These are phyloP conservation scores for Terebella lapidaria DNA, from an alignment of 2,888 invertebrate species.

Conservation along the genomic window DNA sequence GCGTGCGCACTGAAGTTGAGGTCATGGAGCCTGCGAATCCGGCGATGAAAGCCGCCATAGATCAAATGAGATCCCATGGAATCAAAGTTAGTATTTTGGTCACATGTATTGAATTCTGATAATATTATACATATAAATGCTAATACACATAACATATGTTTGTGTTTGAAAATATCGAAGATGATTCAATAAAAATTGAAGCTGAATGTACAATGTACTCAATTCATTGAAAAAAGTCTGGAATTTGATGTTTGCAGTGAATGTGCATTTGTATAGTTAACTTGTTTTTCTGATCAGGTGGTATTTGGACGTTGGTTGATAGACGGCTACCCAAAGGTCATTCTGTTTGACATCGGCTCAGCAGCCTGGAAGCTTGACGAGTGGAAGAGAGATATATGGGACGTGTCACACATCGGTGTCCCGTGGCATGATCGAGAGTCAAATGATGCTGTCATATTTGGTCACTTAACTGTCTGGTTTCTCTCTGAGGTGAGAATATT, in stretches of 20 bases:
- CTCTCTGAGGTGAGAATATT: constrained; percentile 65
- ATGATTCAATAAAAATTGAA: too few species aligned
- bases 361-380: constrained; percentile 93
- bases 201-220: too few species aligned
- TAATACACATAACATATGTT: too few species aligned
- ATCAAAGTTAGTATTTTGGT: constrained; percentile 64
- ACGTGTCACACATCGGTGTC: constrained; percentile 56
- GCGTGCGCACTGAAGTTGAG: constrained; percentile 92
- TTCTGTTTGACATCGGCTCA: constrained; percentile 94
- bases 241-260: too few species aligned
- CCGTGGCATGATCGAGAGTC: constrained; percentile 92
- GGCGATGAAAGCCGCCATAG: constrained; percentile 19
- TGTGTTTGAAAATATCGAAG: too few species aligned
- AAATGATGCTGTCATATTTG: constrained; percentile 94
- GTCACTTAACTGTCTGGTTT: constrained; percentile 90
- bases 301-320: constrained; percentile 98
- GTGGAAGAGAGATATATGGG: constrained; percentile 92
- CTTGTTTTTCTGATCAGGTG: constrained; percentile 60
- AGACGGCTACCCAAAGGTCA: constrained; percentile 97
- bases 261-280: too few species aligned
- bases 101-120: too few species aligned
- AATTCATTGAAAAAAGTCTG: too few species aligned
- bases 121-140: too few species aligned
- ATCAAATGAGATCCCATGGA: constrained; percentile 67
- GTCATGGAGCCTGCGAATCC: constrained; percentile 69